Base-by-base conservation (phyloP, 1,140 invertebrate species). In the Archivesica marissinica region DNA sequence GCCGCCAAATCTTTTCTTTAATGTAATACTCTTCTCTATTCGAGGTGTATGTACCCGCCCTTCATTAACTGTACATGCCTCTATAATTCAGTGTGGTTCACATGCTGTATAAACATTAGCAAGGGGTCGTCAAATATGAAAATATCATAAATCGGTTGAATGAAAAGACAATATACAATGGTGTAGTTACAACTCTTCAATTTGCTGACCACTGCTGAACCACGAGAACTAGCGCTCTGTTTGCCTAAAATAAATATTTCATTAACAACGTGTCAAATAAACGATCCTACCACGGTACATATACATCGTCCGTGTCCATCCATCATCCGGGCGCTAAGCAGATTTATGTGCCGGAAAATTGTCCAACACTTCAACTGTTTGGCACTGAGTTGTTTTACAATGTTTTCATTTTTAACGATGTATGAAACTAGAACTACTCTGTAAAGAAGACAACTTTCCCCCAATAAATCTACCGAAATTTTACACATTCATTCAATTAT, bases 281-380 rank as follows among this genome's bases (percentile, higher is more conserved):
- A 35, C 9, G 30, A 41, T 30, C 54, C 15, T 75, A 41, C 20
- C 59, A 38, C 33, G 66, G 76, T 44, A 39, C 72, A 54, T 41
- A 50, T 39, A 76, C 13, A 17, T n/a, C 41, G 56, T 33, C 1
- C 77, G 28, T 35, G 23, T 50, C 47, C 52, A 59, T 79, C 59
- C 59, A 79, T 79, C 77, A 66, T 35, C 33, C 15, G 39, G 3
- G 20, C 23, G 35, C 35, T 50, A 47, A 28, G 47, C 9, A 68
- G 23, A 72, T 83, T 83, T 83, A 83, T 83, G 80, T 74, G 38
- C 68, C 80, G 80, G 80, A 59, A 83, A 83, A 81, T 81, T 81
- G 66, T 72, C 41, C 68, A 52, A 72, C n/a, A 72, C 50, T 50
- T 72, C 68, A 72, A 30, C 44, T 7, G 41, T 30, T 72, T 72